Base-by-base conservation (phyloP, 2,888 invertebrate species). In the Pteria penguin region DNA sequence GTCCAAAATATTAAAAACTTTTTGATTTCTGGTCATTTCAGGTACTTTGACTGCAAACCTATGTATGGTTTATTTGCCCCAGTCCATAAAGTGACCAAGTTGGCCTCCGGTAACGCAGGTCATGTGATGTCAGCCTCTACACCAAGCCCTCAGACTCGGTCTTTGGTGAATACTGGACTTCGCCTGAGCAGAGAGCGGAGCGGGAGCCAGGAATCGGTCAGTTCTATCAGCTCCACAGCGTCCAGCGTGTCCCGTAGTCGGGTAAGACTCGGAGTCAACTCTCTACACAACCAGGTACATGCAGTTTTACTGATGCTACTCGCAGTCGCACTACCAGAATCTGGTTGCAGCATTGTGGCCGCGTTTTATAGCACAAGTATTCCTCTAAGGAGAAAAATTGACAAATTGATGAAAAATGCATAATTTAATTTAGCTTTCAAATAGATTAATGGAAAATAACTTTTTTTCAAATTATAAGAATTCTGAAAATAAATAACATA, bases 61-160 rank as follows among this genome's bases (percentile, higher is more conserved):
- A 95, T 96, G 90, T 96, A 96, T 93, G 99, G 99, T 1, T 94
- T 99, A 78, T 99, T 99, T 93, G 97, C 98, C 29, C 98, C 98
- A 1, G 93, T 96, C 74, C 95, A 96, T 88, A 98, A 98, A 94
- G 96, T 98, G 31, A 79, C 96, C 86, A 95, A 95, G 80, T 96
- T 97, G 60, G 68, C 84, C 4, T 80, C 82, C 0, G 78, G 79
- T 24, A 72, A 77, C n/a, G 62, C 70, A 1, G 81, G 81, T 26
- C 69, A 26, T 1, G 33, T 54, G 0, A 66, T 54, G 31, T 36
- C 54, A 2, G 58, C 72, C 4, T 62, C 76, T 8, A 84, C 86
- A 0, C 84, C 87, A 0, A 86, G 83, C 69, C 85, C 86, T 1
- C 82, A 81, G 80, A 76, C 81, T 2, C 80, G 88, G 52, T 84